Conservation (phyloP, 2,888 invertebrate species). For the Tenthredo livida region DNA sequence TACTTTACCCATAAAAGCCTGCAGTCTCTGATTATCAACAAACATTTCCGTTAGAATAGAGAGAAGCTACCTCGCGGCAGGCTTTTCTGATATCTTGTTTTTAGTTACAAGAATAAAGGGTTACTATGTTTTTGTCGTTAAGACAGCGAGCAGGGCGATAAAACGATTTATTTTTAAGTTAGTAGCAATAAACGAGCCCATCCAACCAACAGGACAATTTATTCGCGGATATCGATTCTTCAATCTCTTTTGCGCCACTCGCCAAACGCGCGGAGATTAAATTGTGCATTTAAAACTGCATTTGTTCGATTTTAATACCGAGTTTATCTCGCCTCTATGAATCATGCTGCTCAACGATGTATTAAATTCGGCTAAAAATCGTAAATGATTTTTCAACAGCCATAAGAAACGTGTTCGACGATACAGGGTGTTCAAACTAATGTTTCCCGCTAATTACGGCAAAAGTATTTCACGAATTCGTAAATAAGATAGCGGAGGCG, state of each 20-base stretch:
- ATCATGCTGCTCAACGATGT: background rate
- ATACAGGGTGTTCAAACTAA: background rate
- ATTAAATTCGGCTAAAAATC: background rate
- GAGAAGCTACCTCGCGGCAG: no score
- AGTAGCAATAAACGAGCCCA: background rate
- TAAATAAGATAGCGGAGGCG: background rate
- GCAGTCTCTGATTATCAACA: conserved; percentile 39
- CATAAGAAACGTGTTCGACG: background rate
- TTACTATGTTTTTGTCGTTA: background rate
- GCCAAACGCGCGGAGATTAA: background rate
- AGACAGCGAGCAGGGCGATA: background rate
- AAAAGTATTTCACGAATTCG: background rate
- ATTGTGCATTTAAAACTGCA: background rate
- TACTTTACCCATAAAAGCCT: background rate
- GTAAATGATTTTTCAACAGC: background rate
- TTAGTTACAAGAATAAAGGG: background rate
- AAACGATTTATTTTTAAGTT: background rate
- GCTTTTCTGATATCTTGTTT: no score
- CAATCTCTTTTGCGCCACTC: background rate
- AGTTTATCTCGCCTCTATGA: background rate
- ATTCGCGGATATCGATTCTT: background rate
- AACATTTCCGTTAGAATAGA: conserved; percentile 1
- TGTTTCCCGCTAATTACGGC: background rate
- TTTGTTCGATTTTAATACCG: background rate
- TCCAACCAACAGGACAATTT: background rate